Evolutionary conservation across 2,113 vertebrate species (phyloP).

Genomic region (Microcebus tavaratra): DNA sequence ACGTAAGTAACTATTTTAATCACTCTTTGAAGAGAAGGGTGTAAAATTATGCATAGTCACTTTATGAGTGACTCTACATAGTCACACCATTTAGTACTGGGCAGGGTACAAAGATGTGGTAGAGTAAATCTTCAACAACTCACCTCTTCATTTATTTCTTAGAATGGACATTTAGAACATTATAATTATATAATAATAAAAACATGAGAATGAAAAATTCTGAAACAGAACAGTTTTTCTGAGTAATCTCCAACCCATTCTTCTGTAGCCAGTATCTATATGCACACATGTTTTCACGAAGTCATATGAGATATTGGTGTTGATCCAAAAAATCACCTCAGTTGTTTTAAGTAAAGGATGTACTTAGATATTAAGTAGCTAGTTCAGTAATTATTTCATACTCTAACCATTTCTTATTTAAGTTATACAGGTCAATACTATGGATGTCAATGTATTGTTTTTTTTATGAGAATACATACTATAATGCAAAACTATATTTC

Average conservation of each 20-base stretch:
- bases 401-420: neutral
- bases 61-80: neutral
- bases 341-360: neutral
- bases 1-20: neutral
- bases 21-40: neutral
- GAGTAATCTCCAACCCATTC: neutral
- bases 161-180: neutral
- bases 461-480: neutral
- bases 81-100: neutral
- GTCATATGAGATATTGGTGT: neutral
- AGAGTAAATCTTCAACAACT: neutral
- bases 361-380: neutral
- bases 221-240: neutral
- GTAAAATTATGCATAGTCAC: neutral
- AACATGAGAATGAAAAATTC: neutral
- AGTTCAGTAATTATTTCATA: neutral
- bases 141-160: neutral
- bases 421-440: neutral
- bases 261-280: neutral
- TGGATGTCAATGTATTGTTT: neutral
- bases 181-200: constrained; percentile 23
- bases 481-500: neutral
- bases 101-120: neutral
- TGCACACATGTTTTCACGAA: neutral
- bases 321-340: neutral